Evolutionary conservation across 1,140 invertebrate genomes (phyloP).

Genomic region (Caenorhabditis brenneri): DNA sequence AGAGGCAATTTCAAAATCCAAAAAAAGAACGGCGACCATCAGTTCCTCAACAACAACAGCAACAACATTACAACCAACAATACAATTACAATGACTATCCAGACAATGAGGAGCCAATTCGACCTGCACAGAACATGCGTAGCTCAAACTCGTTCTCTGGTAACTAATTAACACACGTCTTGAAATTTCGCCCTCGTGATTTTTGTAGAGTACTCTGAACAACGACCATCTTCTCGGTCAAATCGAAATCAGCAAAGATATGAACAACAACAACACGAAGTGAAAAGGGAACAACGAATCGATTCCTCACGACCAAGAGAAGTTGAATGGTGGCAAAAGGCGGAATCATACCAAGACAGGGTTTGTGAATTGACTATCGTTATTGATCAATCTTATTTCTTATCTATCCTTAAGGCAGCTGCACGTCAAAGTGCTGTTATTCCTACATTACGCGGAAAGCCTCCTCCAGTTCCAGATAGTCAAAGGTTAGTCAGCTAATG

Average conservation of each 20-base stretch:
- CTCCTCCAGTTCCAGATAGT: slow-evolving; percentile 26
- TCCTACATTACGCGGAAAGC: slow-evolving; percentile 44
- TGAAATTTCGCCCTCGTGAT: neutral
- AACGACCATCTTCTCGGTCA: neutral
- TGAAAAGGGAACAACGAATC: neutral
- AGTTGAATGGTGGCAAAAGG: slow-evolving; percentile 53
- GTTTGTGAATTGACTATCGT: neutral
- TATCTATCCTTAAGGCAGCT: neutral
- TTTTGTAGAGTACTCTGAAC: neutral
- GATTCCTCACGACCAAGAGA: slow-evolving; percentile 38
- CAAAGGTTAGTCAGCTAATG: slow-evolving; percentile 26
- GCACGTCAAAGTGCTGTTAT: slow-evolving; percentile 47
- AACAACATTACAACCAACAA: neutral
- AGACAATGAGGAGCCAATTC: slow-evolving; percentile 16
- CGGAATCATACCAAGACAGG: slow-evolving; percentile 8
- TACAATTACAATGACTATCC: neutral
- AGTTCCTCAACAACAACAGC: neutral
- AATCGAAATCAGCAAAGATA: slow-evolving; percentile 31
- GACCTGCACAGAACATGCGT: neutral
- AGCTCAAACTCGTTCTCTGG: slow-evolving; percentile 1
- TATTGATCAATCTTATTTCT: neutral
- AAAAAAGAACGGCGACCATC: slow-evolving; percentile 18
- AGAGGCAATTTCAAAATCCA: neutral
- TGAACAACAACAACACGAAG: slow-evolving; percentile 1
- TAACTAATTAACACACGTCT: neutral